These are phyloP conservation scores for Potorous gilbertii DNA, from an alignment of 2,797 vertebrate genomes.

Conservation along the genomic window DNA sequence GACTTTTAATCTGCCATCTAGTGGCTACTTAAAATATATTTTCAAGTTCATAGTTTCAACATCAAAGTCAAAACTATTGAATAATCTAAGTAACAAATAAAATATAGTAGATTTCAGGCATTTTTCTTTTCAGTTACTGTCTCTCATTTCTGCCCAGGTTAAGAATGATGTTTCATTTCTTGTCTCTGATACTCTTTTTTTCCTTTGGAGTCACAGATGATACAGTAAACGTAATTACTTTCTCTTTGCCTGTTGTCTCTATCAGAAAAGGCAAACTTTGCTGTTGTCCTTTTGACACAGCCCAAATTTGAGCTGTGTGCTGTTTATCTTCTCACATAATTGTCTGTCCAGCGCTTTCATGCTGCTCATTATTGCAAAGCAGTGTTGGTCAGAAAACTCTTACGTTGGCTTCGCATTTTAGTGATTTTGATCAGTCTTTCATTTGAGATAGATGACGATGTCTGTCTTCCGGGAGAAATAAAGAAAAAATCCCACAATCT, in stretches of 20 bases:
- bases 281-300: neutral
- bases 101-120: neutral
- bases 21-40: neutral
- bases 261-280: neutral
- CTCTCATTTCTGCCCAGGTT: neutral
- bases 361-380: neutral
- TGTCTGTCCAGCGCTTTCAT: neutral
- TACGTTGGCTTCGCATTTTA: neutral
- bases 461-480: neutral
- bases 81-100: neutral
- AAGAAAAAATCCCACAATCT: neutral
- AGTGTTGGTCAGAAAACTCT: neutral
- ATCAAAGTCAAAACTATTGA: neutral
- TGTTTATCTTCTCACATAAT: neutral
- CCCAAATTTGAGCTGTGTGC: neutral
- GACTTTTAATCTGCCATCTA: neutral
- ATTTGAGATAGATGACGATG: neutral
- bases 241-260: neutral
- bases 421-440: neutral
- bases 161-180: neutral
- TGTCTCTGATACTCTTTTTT: neutral
- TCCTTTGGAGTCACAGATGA: neutral
- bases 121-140: neutral
- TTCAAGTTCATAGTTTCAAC: neutral
- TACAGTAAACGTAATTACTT: neutral